These are phyloP conservation scores for Agrochola circellaris DNA, from an alignment of 2,888 invertebrate species.

Conservation along the genomic window DNA sequence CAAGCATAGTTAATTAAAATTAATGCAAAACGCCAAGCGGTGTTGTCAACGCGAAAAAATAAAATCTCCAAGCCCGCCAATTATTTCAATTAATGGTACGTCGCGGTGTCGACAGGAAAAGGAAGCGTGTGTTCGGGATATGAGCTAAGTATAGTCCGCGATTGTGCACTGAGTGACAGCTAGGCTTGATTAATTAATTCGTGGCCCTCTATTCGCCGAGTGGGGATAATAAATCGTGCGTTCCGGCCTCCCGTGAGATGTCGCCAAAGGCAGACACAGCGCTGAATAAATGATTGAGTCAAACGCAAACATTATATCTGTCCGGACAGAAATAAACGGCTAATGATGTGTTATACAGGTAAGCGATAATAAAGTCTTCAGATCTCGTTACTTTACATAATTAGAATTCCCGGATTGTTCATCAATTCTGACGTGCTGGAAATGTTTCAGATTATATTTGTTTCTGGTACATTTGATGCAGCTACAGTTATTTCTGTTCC, in stretches of 20 bases:
- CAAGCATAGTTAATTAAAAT: constrained; percentile 72
- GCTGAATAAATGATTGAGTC: constrained; percentile 89
- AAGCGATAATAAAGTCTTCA: constrained; percentile 88
- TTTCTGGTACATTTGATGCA: constrained; percentile 53
- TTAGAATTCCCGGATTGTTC: constrained; percentile 81
- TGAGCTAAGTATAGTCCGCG: constrained; percentile 82
- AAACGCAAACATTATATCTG: constrained; percentile 85
- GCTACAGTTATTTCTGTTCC: constrained; percentile 48
- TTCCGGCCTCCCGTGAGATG: constrained; percentile 88
- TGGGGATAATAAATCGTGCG: constrained; percentile 88
- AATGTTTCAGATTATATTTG: constrained; percentile 59
- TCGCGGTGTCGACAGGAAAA: constrained; percentile 87
- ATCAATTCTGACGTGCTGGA: constrained; percentile 70
- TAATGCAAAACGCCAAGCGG: constrained; percentile 75
- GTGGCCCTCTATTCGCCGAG: constrained; percentile 82
- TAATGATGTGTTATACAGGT: constrained; percentile 89
- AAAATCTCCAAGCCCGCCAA: constrained; percentile 84
- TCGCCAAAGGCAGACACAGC: constrained; percentile 82
- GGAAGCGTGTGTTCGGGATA: constrained; percentile 81
- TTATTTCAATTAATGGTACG: constrained; percentile 89
- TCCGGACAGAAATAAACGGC: constrained; percentile 86
- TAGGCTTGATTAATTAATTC: constrained; percentile 90
- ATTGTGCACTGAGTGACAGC: constrained; percentile 88
- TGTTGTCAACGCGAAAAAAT: constrained; percentile 86
- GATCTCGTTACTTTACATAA: constrained; percentile 82